Conservation (phyloP, 2,888 invertebrate genomes). For the Melinopterus prodromus region DNA sequence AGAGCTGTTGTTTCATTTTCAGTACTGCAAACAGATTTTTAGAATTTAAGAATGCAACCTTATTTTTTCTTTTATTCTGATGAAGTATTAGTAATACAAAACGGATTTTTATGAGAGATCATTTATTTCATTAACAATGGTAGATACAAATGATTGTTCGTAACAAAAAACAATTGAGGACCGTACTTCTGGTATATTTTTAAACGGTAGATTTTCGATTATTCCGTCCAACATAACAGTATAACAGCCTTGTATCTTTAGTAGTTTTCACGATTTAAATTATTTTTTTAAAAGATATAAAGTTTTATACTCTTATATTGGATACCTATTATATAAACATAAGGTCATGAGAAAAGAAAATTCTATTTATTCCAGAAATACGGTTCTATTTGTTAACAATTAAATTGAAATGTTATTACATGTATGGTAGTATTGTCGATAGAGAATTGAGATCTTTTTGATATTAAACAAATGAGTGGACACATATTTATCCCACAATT, state of each 20-base stretch:
- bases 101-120: neutral
- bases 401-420: neutral
- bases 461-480: constrained; percentile 5
- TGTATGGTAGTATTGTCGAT: neutral
- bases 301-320: too few species aligned
- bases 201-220: neutral
- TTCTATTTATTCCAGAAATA: neutral
- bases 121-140: neutral
- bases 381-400: neutral
- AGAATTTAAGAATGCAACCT: too few species aligned
- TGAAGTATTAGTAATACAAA: too few species aligned
- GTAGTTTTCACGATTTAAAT: too few species aligned
- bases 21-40: neutral
- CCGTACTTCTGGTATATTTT: neutral
- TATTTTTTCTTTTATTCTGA: too few species aligned
- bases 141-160: neutral
- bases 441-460: constrained; percentile 4
- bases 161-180: neutral
- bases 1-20: neutral
- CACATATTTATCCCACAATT: constrained; percentile 24
- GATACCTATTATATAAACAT: too few species aligned
- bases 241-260: too few species aligned
- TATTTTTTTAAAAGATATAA: too few species aligned
- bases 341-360: neutral
- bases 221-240: neutral